Evolutionary conservation across 2,797 vertebrate genomes (phyloP).

Genomic region (Corythornis leucogaster): DNA sequence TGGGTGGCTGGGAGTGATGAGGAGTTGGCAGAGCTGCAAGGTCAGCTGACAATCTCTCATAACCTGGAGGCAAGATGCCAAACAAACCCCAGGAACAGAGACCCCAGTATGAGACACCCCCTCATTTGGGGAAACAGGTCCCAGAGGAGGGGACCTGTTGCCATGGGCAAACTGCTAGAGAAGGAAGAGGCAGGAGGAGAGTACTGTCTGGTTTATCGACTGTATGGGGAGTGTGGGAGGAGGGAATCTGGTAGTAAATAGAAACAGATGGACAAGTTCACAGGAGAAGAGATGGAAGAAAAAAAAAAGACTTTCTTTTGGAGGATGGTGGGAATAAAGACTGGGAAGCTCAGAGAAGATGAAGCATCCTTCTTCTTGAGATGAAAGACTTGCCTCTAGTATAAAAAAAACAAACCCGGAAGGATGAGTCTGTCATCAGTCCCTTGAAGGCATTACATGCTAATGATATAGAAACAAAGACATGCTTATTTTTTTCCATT

Average conservation of each 20-base stretch:
- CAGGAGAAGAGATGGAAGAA: conserved; percentile 1
- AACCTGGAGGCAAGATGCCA: background rate
- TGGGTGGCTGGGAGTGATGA: background rate
- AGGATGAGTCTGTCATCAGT: background rate
- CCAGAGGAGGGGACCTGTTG: background rate
- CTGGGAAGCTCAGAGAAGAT: background rate
- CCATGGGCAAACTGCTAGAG: background rate
- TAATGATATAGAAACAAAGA: background rate
- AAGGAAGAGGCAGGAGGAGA: background rate
- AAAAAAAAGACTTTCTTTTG: background rate
- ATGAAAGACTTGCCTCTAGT: background rate
- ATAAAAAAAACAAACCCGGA: background rate
- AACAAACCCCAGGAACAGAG: background rate
- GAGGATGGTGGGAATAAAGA: background rate
- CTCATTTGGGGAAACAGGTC: background rate
- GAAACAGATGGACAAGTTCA: conserved; percentile 20
- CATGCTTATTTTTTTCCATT: background rate
- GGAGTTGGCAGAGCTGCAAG: background rate
- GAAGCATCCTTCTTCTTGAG: background rate
- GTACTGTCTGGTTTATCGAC: background rate
- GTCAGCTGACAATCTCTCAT: background rate
- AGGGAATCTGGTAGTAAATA: background rate
- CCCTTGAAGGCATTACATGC: background rate
- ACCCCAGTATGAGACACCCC: rapidly evolving
- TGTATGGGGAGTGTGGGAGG: background rate